Conservation (phyloP, 2,113 vertebrate genomes). For the Maccullochella peelii region DNA sequence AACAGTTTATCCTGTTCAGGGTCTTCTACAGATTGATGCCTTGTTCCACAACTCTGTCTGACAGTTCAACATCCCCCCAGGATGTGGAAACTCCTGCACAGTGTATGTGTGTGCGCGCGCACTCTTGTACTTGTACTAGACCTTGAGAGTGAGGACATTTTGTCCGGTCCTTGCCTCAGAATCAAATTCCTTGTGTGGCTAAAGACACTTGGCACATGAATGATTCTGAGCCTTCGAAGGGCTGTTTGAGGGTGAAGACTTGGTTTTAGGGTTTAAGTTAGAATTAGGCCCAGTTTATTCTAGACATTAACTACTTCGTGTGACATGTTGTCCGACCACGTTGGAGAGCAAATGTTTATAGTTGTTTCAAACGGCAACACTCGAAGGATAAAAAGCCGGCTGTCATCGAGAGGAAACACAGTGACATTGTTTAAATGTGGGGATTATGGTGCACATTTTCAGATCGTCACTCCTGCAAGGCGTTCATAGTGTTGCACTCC, state of each 20-base stretch:
- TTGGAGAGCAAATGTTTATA: too few species aligned
- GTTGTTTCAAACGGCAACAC: too few species aligned
- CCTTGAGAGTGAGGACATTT: conserved; percentile 9
- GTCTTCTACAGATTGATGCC: conserved; percentile 33
- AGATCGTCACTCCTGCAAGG: too few species aligned
- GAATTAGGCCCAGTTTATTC: neutral
- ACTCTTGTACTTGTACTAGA: neutral
- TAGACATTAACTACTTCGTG: neutral
- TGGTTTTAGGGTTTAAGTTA: neutral
- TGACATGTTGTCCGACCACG: too few species aligned
- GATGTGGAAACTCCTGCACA: conserved; percentile 39
- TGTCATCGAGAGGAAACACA: too few species aligned
- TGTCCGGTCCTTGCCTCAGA: neutral
- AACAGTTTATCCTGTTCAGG: conserved; percentile 4
- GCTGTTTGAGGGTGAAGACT: neutral
- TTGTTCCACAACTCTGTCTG: conserved; percentile 18
- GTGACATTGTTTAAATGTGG: too few species aligned
- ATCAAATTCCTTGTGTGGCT: neutral
- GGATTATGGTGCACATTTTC: too few species aligned
- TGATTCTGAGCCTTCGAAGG: too few species aligned
- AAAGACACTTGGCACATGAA: neutral
- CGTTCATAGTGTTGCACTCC: too few species aligned
- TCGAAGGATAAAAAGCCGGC: too few species aligned
- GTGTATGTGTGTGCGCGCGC: neutral
- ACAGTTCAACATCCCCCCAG: conserved; percentile 26